phyloP scores from a whole-genome alignment of 2,888 invertebrate species.

The Habrosyne pyritoides region DNA sequence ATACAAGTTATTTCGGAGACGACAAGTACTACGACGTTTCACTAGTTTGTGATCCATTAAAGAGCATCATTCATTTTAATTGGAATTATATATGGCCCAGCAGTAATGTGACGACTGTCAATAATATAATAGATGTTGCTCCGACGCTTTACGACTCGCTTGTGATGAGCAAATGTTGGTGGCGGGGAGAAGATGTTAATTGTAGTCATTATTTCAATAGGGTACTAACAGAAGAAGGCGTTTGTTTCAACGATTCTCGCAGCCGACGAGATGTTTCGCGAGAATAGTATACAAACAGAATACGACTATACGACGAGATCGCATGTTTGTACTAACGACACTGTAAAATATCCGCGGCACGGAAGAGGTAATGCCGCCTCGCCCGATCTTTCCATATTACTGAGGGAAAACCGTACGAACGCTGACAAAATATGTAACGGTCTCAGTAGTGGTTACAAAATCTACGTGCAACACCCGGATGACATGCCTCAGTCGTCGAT shows the following conservation, averaged over 20 bases:
- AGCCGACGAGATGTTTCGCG: constrained; percentile 35
- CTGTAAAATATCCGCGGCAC: constrained; percentile 37
- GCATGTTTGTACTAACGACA: not conserved
- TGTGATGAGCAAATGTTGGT: not conserved
- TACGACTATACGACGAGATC: constrained; percentile 23
- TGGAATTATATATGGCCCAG: not conserved
- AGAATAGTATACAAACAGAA: constrained; percentile 25
- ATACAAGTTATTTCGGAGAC: no score
- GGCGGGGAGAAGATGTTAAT: not conserved
- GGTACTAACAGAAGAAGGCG: constrained; percentile 1
- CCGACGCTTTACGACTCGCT: not conserved
- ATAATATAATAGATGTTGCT: not conserved
- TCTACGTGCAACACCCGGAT: constrained; percentile 55
- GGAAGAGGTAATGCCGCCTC: constrained; percentile 39
- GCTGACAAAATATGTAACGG: constrained; percentile 37
- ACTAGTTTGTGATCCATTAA: constrained; percentile 13
- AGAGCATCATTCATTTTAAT: no score
- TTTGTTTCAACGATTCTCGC: not conserved
- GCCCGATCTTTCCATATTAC: constrained; percentile 38
- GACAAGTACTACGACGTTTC: constrained; percentile 1
- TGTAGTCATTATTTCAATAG: not conserved
- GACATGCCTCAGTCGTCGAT: constrained; percentile 49
- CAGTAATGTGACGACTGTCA: not conserved
- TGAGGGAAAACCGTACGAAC: constrained; percentile 20
- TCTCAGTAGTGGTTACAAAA: constrained; percentile 47